phyloP scores from a whole-genome alignment of 35 echinoderm and acorn worm genomes.

The Ophiothrix spiculata region DNA sequence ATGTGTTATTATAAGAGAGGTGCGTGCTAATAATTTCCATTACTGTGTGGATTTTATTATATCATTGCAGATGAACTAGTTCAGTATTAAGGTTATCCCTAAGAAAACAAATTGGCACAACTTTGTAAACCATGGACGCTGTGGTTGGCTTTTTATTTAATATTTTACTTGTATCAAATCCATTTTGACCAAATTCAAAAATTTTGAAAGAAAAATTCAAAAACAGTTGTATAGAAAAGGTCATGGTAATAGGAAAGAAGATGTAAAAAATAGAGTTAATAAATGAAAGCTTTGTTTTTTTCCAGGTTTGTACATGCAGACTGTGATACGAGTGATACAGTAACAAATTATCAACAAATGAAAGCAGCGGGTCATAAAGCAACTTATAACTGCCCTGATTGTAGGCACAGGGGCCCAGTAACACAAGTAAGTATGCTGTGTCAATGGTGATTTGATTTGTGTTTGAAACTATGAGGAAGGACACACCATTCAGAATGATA shows the following conservation, averaged over 20 bases:
- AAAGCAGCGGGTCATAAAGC: conserved; percentile 71
- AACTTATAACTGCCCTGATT: conserved; percentile 85
- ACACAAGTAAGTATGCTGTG: conserved; percentile 50
- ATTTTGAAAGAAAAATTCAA: not conserved
- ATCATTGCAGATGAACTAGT: too few species aligned
- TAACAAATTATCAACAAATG: conserved; percentile 80
- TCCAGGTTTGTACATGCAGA: conserved; percentile 82
- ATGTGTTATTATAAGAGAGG: too few species aligned
- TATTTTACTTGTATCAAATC: too few species aligned
- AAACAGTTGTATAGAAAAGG: not conserved
- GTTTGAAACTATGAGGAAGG: not conserved
- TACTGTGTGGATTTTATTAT: too few species aligned
- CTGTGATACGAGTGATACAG: conserved; percentile 67
- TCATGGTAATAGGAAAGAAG: not conserved
- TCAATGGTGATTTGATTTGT: not conserved
- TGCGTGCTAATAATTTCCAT: too few species aligned
- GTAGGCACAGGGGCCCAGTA: conserved; percentile 62
- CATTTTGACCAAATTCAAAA: not conserved
- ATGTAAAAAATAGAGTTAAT: not conserved
- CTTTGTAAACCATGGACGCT: too few species aligned
- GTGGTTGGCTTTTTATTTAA: too few species aligned
- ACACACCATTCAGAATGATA: too few species aligned
- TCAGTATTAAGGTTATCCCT: too few species aligned
- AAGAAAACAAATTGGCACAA: too few species aligned
- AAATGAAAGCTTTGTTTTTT: not conserved